Conservation (phyloP, 2,113 vertebrate genomes). For the Sceloporus tristichus region DNA sequence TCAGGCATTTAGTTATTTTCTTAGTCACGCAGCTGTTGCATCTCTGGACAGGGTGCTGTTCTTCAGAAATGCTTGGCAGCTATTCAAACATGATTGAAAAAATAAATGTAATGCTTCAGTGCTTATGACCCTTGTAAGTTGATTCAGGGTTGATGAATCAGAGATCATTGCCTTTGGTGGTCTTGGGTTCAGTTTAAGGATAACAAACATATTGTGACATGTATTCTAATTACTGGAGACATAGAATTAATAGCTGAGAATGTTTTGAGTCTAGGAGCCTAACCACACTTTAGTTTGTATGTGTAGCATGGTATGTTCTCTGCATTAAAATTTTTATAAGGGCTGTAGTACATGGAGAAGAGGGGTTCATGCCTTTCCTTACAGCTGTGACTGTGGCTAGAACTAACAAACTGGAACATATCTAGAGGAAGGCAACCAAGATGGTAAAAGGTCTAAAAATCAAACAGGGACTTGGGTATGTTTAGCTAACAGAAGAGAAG, state of each 20-base stretch:
- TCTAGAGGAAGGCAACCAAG: too few relatives aligned
- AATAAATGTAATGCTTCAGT: not conserved
- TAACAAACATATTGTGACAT: not conserved
- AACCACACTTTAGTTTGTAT: not conserved
- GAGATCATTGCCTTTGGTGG: not conserved
- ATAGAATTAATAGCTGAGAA: not conserved
- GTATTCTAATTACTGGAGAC: not conserved
- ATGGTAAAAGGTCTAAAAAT: too few relatives aligned
- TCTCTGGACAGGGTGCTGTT: not conserved
- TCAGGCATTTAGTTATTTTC: not conserved
- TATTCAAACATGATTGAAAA: not conserved
- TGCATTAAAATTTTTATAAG: not conserved
- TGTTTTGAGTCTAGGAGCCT: not conserved
- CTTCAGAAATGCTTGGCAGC: not conserved
- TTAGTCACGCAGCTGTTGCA: not conserved
- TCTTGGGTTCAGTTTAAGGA: not conserved
- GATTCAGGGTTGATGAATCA: slow-evolving; percentile 8
- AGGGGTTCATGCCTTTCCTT: not conserved
- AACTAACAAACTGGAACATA: too few relatives aligned
- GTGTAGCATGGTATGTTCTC: not conserved
- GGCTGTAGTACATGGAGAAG: not conserved
- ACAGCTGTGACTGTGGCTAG: not conserved
- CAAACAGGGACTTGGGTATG: too few relatives aligned
- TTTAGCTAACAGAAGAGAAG: too few relatives aligned
- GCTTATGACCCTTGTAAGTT: not conserved